These are phyloP conservation scores for Cirrhinus mrigala DNA, from an alignment of 2,797 vertebrate genomes.

Conservation along the genomic window DNA sequence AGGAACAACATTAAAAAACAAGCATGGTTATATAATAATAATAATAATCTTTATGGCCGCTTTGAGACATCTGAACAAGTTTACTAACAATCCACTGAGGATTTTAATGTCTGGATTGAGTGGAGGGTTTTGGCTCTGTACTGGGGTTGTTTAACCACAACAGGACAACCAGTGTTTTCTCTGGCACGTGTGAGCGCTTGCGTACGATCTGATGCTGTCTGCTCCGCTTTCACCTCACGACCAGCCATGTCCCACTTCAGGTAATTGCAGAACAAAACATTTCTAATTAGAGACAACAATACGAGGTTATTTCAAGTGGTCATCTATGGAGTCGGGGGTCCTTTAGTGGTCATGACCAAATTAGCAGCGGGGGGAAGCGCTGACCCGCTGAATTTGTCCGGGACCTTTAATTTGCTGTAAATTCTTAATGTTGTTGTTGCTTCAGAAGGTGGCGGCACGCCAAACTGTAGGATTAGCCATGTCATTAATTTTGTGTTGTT, in stretches of 20 bases:
- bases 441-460: conserved; percentile 37
- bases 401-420: conserved; percentile 32
- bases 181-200: neutral
- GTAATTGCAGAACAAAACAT: conserved; percentile 59
- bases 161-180: conserved; percentile 28
- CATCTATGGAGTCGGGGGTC: neutral
- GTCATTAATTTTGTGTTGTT: conserved; percentile 55
- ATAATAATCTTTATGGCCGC: neutral
- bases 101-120: conserved; percentile 7
- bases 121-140: neutral
- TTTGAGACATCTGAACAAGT: neutral
- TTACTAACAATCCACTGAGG: conserved; percentile 1
- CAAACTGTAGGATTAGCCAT: conserved; percentile 46
- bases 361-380: conserved; percentile 32
- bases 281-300: conserved; percentile 57
- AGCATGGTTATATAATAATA: neutral
- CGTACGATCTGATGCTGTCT: conserved; percentile 19
- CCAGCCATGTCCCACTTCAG: conserved; percentile 48
- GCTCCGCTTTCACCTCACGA: conserved; percentile 31
- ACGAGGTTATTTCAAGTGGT: conserved; percentile 50
- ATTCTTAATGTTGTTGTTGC: conserved; percentile 27
- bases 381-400: conserved; percentile 11
- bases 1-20: neutral
- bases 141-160: conserved; percentile 11
- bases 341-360: conserved; percentile 45